These are phyloP conservation scores for Apostichopus japonicus DNA, from an alignment of 35 echinoderm and acorn worm genomes.

Conservation along the genomic window DNA sequence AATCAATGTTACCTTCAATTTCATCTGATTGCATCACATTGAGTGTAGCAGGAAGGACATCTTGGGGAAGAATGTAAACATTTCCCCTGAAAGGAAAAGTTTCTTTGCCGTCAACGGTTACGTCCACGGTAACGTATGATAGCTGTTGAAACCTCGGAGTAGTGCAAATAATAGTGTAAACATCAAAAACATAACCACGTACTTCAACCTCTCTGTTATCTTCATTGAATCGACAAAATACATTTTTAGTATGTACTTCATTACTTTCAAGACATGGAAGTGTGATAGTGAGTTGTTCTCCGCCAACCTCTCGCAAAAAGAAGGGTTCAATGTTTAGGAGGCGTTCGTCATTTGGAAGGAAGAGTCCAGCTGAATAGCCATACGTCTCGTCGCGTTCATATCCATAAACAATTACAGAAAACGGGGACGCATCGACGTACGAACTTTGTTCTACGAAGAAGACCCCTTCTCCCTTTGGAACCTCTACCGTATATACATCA, in stretches of 20 bases:
- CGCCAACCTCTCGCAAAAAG: constrained; percentile 55
- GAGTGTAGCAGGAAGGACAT: constrained; percentile 6
- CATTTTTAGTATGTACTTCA: not conserved
- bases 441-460: not conserved
- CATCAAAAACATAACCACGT: not conserved
- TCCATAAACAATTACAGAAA: constrained; percentile 75
- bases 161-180: not conserved
- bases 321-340: constrained; percentile 1
- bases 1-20: constrained; percentile 51
- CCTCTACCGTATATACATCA: too few relatives aligned
- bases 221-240: constrained; percentile 40
- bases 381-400: constrained; percentile 58
- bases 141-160: too few relatives aligned
- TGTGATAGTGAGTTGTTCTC: not conserved
- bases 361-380: not conserved
- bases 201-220: constrained; percentile 21
- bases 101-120: constrained; percentile 13
- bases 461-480: too few relatives aligned
- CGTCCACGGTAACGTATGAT: constrained; percentile 36
- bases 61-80: not conserved
- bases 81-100: constrained; percentile 29
- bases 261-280: constrained; percentile 72
- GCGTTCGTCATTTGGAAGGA: constrained; percentile 57
- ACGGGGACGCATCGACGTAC: constrained; percentile 9
- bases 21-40: not conserved